These are phyloP conservation scores for Malurus elegans DNA, from an alignment of 2,113 vertebrate genomes.

Conservation along the genomic window DNA sequence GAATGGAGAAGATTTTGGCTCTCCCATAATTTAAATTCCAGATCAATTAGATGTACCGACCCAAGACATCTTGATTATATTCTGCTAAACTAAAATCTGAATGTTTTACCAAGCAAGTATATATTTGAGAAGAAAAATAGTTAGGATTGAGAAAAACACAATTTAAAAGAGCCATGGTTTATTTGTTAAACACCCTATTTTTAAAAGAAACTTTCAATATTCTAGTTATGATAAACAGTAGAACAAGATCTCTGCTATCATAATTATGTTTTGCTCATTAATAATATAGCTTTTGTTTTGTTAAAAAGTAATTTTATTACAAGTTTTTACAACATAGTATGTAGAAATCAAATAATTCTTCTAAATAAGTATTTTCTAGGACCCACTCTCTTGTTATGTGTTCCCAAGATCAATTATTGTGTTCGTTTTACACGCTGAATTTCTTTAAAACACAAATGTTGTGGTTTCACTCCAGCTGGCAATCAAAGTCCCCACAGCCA, in stretches of 20 bases:
- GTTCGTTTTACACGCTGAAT: not conserved
- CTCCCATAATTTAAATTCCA: not conserved
- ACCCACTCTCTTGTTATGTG: not conserved
- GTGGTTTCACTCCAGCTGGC: fast-evolving
- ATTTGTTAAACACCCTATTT: not conserved
- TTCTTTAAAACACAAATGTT: not conserved
- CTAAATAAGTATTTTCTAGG: not conserved
- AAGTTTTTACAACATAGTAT: not conserved
- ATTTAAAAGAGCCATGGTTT: not conserved
- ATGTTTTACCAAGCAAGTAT: not conserved
- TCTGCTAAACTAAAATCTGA: not conserved
- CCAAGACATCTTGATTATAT: not conserved
- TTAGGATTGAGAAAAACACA: not conserved
- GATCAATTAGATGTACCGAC: not conserved
- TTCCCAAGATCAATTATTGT: not conserved
- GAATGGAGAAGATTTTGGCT: not conserved
- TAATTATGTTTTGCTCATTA: not conserved
- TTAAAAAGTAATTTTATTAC: not conserved
- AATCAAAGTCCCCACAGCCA: not conserved
- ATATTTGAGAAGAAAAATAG: not conserved
- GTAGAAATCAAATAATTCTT: not conserved
- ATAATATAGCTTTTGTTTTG: not conserved
- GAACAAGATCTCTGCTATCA: not conserved
- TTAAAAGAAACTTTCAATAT: not conserved
- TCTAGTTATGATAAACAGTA: not conserved